Base-by-base conservation (phyloP, 2,113 vertebrate genomes). In the Myiopsitta monachus region DNA sequence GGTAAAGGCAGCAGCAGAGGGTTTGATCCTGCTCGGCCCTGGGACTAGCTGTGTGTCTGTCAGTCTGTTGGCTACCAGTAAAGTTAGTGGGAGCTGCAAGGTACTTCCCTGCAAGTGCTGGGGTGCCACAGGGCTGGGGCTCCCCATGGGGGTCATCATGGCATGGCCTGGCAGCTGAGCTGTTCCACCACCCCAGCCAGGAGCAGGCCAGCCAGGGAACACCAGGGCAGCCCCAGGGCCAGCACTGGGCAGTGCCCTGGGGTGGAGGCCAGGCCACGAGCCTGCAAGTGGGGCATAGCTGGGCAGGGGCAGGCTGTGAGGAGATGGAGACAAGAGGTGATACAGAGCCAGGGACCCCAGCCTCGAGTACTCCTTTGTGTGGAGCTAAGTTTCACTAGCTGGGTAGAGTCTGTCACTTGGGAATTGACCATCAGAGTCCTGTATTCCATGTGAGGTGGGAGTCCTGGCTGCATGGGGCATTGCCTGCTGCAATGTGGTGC, bases 401-500 rank as follows among this genome's bases (percentile, higher is more conserved):
- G 31, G 4, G 49, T 77, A 68, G 21, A 14, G 31, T n/a, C n/a
- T 76, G 17, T 59, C 33, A 14, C 26, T 41, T 69, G 44, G 30
- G 27, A 66, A 28, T 2, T 77, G 44, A 31, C 19, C 19, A 44
- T 38, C 14, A 38, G 22, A 41, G 6, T 55, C 21, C 30, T 36
- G 21, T 3, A 1, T 22, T 54, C 30, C 16, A 5, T 5, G 14
- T 22, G 24, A 31, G 10, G 24, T 70, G 30, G 5, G 10, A 54
- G 33, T 44, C 49, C 12, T 0, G 1, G 24, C 30, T 79, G 66
- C n/a, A 2, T 2, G 6, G 30, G 13, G 9, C 22, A 9, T 6
- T 8, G 19, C 43, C n/a, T 31, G n/a, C 31, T 0, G 0, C 27
- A 5, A 51, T 0, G 0, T 1, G 2, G 23, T 27, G 18, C 47